Conservation (phyloP, 2,113 vertebrate species). For the Ciconia boyciana region DNA sequence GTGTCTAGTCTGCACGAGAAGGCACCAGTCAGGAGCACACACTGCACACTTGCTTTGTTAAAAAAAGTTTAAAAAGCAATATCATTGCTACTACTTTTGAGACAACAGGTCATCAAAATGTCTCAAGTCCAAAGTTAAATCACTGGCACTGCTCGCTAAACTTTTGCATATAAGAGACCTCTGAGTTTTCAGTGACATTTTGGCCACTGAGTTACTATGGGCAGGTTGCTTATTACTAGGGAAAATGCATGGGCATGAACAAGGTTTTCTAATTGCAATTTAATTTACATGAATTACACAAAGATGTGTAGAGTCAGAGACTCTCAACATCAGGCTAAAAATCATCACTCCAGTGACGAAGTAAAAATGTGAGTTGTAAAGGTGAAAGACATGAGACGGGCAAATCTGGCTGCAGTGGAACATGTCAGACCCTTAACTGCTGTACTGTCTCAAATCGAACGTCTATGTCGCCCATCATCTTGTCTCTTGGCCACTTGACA, state of each 20-base stretch:
- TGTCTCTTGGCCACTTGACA: not conserved
- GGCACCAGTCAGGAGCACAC: not conserved
- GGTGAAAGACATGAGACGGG: not conserved
- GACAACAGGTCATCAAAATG: not conserved
- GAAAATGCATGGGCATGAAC: not conserved
- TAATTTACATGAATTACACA: not conserved
- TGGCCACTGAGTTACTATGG: not conserved
- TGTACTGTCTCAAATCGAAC: not conserved
- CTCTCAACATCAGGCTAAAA: not conserved
- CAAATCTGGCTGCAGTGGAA: not conserved
- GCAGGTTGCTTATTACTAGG: not conserved
- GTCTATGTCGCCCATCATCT: not conserved
- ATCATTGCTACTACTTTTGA: not conserved
- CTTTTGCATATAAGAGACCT: not conserved
- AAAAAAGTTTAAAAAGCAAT: not conserved
- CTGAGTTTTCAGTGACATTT: not conserved
- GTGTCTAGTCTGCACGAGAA: not conserved
- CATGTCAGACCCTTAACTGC: not conserved
- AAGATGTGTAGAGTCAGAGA: not conserved
- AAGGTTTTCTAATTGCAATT: not conserved
- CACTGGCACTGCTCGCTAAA: not conserved
- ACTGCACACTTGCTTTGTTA: not conserved
- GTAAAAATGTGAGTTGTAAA: not conserved
- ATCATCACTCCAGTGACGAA: not conserved
- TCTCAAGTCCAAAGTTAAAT: not conserved